Evolutionary conservation across 2,797 vertebrate species (phyloP).

Genomic region (Meda fulgida): DNA sequence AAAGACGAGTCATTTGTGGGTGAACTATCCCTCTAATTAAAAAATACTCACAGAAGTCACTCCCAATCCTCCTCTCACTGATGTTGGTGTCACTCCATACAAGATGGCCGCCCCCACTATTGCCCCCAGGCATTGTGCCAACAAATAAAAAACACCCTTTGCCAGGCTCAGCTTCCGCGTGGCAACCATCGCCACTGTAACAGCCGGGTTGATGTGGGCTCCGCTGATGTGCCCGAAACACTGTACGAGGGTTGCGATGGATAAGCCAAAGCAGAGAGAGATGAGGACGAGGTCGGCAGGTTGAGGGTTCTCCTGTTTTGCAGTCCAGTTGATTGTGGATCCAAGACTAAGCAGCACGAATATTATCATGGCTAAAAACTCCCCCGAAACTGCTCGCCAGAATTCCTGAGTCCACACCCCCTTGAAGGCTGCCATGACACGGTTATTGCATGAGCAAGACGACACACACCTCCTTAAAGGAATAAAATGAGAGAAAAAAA

Average conservation of each 20-base stretch:
- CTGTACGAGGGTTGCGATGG: conserved; percentile 89
- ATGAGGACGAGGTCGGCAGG: conserved; percentile 86
- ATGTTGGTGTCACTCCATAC: conserved; percentile 83
- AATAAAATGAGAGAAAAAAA: not conserved
- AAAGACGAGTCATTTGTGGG: not conserved
- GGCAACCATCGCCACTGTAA: conserved; percentile 88
- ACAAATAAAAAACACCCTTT: conserved; percentile 86
- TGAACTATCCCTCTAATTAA: not conserved
- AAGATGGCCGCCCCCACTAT: conserved; percentile 84
- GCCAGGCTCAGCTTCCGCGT: conserved; percentile 87
- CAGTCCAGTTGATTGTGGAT: conserved; percentile 87
- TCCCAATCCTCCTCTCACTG: conserved; percentile 82
- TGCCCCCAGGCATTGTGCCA: conserved; percentile 87
- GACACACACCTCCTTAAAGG: conserved; percentile 63
- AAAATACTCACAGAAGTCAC: conserved; percentile 81
- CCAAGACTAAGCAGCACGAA: conserved; percentile 88
- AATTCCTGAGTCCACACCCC: conserved; percentile 92
- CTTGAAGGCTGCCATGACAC: conserved; percentile 86
- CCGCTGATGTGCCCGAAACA: conserved; percentile 91
- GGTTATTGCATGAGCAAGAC: conserved; percentile 68
- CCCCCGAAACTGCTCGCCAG: conserved; percentile 87
- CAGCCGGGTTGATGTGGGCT: conserved; percentile 89
- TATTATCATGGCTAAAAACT: conserved; percentile 88
- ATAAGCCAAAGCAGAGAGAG: conserved; percentile 90
- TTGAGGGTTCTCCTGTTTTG: conserved; percentile 71